Evolutionary conservation across 2,888 invertebrate species (phyloP), one percentile per base, ranked within the genome.

Genomic region (Sinodicranocentrus sp.): DNA sequence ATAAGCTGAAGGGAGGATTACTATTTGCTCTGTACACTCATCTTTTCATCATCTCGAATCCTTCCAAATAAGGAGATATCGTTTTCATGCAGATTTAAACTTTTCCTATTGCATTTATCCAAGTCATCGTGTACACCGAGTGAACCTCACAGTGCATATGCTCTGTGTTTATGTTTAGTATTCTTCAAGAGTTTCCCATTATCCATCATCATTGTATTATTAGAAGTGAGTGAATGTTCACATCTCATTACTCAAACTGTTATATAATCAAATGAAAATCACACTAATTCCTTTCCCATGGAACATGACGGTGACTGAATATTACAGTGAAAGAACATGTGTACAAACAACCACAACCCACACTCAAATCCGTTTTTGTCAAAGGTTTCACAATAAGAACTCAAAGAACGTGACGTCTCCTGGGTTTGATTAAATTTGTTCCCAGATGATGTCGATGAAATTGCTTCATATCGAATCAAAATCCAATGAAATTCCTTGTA

Each of bases 391-490:
- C 19, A 54, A 73, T 44, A 59, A 61, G 59, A 61, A 73, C 25
- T 73, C 61, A 59, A 25, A 44, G 43, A 61, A 73, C 73, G 61
- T 61, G 73, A 73, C 59, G 72, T 33, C 39, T 57, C 13, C 39
- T 21, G 25, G 33, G 44, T 54, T 73, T 61, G 25, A 73, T 73
- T 73, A 73, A 73, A 73, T 73, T 73, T 59, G 43, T 61, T 73
- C 17, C 44, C 59, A 43, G 17, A 19, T 21, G 33, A n/a, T n/a
- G n/a, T n/a, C n/a, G n/a, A n/a, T n/a, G n/a, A 43, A 23, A 61
- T 61, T 23, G 17, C 19, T 61, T 61, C 21, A 61, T 61, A 44
- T 73, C 17, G 61, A 73, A 73, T 73, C 73, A 73, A 59, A 73
- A 61, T 44, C 61, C 59, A 26, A 59, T 73, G 57, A 61, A 71